Evolutionary conservation across 2,888 invertebrate genomes (phyloP), one percentile per base, ranked within the genome.

Genomic region (Syritta pipiens): DNA sequence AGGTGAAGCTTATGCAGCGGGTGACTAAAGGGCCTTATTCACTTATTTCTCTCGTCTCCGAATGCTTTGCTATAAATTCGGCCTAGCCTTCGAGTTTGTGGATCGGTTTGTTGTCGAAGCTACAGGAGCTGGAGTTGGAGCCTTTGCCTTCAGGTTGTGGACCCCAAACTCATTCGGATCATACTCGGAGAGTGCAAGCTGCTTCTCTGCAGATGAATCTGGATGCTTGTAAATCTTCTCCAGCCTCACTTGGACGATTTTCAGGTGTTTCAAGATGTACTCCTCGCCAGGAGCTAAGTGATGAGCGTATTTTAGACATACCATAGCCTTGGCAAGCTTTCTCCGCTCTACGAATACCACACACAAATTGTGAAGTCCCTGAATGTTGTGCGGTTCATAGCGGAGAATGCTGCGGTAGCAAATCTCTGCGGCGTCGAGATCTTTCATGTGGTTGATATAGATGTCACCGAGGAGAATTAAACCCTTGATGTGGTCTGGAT

Each of bases 301-400:
- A 57, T 94, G 94, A 1, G 96, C 97, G 49, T 93, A 91, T 49
- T 93, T 91, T 12, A 98, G 91, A 86, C 98, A 98, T 55, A 93
- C 91, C 83, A 96, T 95, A 0, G 98, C 98, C 59, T 92, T 90
- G n/a, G 93, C 91, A 22, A 98, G 90, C 84, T 95, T 93, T 6
- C 97, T 97, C 30, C 96, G 92, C 88, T 98, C 98, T 4, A 98
- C 97, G 83, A 95, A 95, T 0, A 98, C 97, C 4, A 98, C 98
- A 89, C 98, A 98, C 19, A 98, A 91, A 89, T 98, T 98, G 90
- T 98, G 98, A 40, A 96, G 90, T 0, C 97, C 98, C 90, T 98
- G 98, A 79, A 97, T 95, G 88, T 98, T 97, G 83, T 93, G 93
- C 0, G 97, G 94, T 84, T 98, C 97, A 81, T 96, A 88, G 83